Conservation (phyloP, 2,888 invertebrate species). For the Thecophora atra region DNA sequence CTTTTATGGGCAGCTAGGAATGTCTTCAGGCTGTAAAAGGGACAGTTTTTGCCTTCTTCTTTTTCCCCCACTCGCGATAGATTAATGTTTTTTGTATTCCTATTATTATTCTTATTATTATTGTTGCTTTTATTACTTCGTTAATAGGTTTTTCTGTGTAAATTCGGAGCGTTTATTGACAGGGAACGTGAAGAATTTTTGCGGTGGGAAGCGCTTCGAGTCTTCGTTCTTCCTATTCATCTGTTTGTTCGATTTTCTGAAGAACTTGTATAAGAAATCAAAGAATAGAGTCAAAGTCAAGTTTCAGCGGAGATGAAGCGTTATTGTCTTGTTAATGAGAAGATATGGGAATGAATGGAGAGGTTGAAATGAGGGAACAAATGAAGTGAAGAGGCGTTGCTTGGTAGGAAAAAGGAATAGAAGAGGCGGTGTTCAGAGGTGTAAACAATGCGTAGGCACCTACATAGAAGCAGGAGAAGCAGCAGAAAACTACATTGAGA, state of each 20-base stretch:
- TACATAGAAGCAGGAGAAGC: too few relatives aligned
- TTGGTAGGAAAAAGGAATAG: too few relatives aligned
- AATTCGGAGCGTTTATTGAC: too few relatives aligned
- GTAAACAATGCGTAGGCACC: too few relatives aligned
- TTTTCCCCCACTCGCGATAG: not conserved
- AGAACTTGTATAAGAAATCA: not conserved
- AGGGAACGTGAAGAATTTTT: not conserved
- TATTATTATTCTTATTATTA: not conserved
- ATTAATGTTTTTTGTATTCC: not conserved
- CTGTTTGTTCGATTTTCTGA: not conserved
- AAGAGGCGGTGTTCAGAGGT: too few relatives aligned
- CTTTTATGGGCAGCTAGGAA: not conserved
- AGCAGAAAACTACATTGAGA: too few relatives aligned
- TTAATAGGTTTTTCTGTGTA: not conserved
- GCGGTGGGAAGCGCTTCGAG: not conserved
- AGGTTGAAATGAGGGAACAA: too few relatives aligned
- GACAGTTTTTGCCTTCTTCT: conserved; percentile 24
- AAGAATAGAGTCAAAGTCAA: too few relatives aligned
- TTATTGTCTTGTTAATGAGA: too few relatives aligned
- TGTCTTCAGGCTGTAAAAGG: conserved; percentile 5
- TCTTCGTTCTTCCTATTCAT: not conserved
- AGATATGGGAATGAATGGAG: too few relatives aligned
- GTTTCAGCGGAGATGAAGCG: too few relatives aligned
- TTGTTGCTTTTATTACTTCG: not conserved
- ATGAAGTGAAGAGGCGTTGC: too few relatives aligned